These are phyloP conservation scores for Macroramphosus scolopax DNA, from an alignment of 2,797 vertebrate genomes.

Conservation along the genomic window DNA sequence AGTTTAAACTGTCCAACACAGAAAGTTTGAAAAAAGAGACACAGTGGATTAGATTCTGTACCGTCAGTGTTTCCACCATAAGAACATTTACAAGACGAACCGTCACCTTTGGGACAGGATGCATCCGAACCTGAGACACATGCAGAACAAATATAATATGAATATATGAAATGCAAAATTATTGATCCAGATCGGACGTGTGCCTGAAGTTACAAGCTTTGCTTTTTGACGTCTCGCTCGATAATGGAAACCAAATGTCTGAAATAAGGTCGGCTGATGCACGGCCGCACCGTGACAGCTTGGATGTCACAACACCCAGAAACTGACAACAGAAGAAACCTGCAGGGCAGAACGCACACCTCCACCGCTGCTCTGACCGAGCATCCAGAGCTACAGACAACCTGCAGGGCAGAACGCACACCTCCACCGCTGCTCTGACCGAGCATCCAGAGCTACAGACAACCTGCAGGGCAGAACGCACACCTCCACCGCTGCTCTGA, in stretches of 20 bases:
- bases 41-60: too few relatives aligned
- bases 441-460: slow-evolving; percentile 15
- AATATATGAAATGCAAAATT: too few relatives aligned
- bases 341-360: slow-evolving; percentile 17
- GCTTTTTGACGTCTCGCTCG: background rate
- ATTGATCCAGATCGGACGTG: background rate
- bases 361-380: slow-evolving; percentile 29
- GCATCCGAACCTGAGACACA: too few relatives aligned
- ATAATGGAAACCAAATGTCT: background rate
- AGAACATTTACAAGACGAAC: too few relatives aligned
- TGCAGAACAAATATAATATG: too few relatives aligned
- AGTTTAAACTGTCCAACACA: too few relatives aligned
- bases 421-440: slow-evolving; percentile 31
- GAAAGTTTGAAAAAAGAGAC: too few relatives aligned
- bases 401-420: slow-evolving; percentile 15
- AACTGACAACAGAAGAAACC: slow-evolving; percentile 20
- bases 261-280: background rate
- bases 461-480: slow-evolving; percentile 12
- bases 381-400: slow-evolving; percentile 13
- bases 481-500: slow-evolving; percentile 27
- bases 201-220: background rate
- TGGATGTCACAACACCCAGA: background rate
- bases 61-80: background rate
- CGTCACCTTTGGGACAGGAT: too few relatives aligned
- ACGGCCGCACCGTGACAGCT: slow-evolving; percentile 3